Evolutionary conservation across 2,888 invertebrate species (phyloP).

Genomic region (Spisula solida): DNA sequence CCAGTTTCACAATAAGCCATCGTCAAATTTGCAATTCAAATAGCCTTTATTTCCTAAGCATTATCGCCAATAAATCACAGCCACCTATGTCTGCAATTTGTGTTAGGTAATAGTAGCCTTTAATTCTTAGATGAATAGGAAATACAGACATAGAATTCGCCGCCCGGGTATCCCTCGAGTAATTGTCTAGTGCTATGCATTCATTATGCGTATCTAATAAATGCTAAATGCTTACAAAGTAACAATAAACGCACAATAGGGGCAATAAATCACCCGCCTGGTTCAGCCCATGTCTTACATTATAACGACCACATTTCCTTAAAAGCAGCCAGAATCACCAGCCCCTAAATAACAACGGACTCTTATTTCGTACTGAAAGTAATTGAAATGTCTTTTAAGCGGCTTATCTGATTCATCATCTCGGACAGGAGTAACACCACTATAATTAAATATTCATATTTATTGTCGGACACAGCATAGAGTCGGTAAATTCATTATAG

Average conservation of each 20-base stretch:
- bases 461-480: not conserved
- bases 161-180: slow-evolving; percentile 3
- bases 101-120: not conserved
- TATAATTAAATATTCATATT: slow-evolving; percentile 47
- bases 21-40: slow-evolving; percentile 7
- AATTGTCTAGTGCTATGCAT: slow-evolving; percentile 14
- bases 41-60: not conserved
- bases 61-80: slow-evolving; percentile 6
- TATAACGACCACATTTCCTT: not conserved
- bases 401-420: slow-evolving; percentile 17
- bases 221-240: not conserved
- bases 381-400: slow-evolving; percentile 20
- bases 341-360: not conserved
- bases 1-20: not conserved
- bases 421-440: not conserved
- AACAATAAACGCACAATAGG: not conserved
- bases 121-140: not conserved
- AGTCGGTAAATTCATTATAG: not conserved
- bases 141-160: not conserved
- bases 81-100: not conserved
- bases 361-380: not conserved
- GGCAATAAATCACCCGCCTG: not conserved
- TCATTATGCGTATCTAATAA: slow-evolving; percentile 9
- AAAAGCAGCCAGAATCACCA: not conserved
- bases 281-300: not conserved